These are phyloP conservation scores for Oikopleura albicans DNA, from an alignment of 23 tunicate species.

Conservation along the genomic window DNA sequence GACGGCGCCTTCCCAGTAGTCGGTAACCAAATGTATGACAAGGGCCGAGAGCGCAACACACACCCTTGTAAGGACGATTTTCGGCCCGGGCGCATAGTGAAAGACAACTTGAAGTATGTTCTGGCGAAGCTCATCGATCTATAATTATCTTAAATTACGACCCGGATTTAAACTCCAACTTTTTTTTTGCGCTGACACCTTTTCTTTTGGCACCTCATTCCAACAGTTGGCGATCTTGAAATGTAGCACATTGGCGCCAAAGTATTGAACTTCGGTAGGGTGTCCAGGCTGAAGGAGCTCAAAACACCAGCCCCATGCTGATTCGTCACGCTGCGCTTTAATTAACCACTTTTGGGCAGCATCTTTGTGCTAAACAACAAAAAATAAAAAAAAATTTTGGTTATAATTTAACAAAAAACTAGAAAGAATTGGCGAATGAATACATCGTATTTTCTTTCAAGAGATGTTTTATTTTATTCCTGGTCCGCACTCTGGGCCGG, in stretches of 20 bases:
- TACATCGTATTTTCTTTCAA: too few relatives aligned
- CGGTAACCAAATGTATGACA: slow-evolving; percentile 31
- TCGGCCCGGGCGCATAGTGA: slow-evolving; percentile 19
- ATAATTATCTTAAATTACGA: too few relatives aligned
- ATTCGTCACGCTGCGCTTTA: slow-evolving; percentile 40
- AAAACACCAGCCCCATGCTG: slow-evolving; percentile 85
- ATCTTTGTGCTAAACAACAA: too few relatives aligned
- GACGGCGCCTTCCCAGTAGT: slow-evolving; percentile 35
- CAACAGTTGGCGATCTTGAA: slow-evolving; percentile 45
- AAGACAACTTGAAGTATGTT: too few relatives aligned
- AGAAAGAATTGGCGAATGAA: too few relatives aligned
- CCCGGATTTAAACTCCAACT: too few relatives aligned
- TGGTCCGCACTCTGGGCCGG: too few relatives aligned
- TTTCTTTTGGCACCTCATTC: slow-evolving; percentile 40
- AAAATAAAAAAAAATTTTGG: too few relatives aligned
- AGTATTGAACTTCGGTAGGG: slow-evolving; percentile 64
- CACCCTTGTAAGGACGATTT: slow-evolving; percentile 47
- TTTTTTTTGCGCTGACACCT: too few relatives aligned
- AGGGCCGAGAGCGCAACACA: slow-evolving; percentile 77
- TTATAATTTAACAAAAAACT: too few relatives aligned
- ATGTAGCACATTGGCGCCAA: slow-evolving; percentile 65
- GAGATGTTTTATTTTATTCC: too few relatives aligned
- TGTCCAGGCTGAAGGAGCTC: slow-evolving; percentile 30
- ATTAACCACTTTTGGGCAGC: slow-evolving; percentile 72
- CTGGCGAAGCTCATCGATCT: too few relatives aligned